Evolutionary conservation across 2,888 invertebrate species (phyloP), one percentile per base, ranked within the genome.

Genomic region (Gari tellinella): DNA sequence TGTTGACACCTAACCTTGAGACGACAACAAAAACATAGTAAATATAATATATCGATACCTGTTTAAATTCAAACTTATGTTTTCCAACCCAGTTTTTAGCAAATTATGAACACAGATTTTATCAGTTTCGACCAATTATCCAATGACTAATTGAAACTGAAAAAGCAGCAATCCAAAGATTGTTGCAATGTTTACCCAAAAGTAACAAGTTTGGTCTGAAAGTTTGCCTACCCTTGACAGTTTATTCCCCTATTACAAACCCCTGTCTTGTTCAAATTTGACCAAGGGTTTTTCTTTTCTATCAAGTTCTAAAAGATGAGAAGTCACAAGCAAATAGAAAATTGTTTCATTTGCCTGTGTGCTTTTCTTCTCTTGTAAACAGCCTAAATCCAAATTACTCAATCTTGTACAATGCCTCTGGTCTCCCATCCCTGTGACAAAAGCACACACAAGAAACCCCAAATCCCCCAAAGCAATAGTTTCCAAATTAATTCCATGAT

Each of bases 241-340:
- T 31, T 31, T 31, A 31, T 10, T 31, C 31, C 10, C 56, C 68
- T 61, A 72, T 64, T 72, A 64, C 48, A 19, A 19, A 43, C 23
- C 21, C 31, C 10, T 31, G 53, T 19, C 61, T 63, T 70, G 55
- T 41, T 53, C 41, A 53, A 70, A 66, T 75, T 75, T 70, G 49
- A 43, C 26, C n/a, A 63, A 41, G 66, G 53, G 40, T 63, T 66
- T 75, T 23, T 31, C 31, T 63, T 41, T 65, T 37, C 51, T 60
- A 55, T 48, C 52, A 21, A 58, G 53, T 51, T 66, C 64, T 69
- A 69, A 70, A 58, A 75, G 48, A 25, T 53, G 65, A 23, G 19
- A 62, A 66, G 51, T 45, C 14, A 56, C 21, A 26, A 51, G 53
- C 56, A 51, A 73, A 38, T 19, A 31, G 48, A 14, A 49, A 51